Evolutionary conservation across 2,888 invertebrate species (phyloP).

Genomic region (Tholera decimalis): DNA sequence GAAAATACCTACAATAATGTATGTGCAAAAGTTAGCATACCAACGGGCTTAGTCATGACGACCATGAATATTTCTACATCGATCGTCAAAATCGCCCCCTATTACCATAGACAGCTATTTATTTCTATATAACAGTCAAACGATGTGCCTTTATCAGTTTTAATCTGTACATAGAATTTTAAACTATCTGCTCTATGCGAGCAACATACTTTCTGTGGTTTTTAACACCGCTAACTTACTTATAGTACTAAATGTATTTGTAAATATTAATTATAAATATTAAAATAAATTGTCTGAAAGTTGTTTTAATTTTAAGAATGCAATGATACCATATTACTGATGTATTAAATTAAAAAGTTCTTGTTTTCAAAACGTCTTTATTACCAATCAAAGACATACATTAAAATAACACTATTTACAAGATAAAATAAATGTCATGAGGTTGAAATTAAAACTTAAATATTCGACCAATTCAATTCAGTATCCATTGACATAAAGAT

Average conservation of each 20-base stretch:
- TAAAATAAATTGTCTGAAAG: constrained; percentile 48
- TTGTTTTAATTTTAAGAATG: constrained; percentile 23
- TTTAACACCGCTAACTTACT: constrained; percentile 30
- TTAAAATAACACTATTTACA: constrained; percentile 66
- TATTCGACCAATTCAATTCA: constrained; percentile 53
- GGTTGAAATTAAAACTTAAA: constrained; percentile 54
- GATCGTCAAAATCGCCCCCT: constrained; percentile 34
- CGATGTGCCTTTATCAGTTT: constrained; percentile 55
- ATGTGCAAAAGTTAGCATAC: constrained; percentile 69
- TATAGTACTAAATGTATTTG: constrained; percentile 53
- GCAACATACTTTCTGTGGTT: constrained; percentile 40
- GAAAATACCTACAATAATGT: constrained; percentile 71
- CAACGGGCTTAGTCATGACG: constrained; percentile 71
- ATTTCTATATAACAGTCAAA: constrained; percentile 36
- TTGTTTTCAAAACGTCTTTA: constrained; percentile 58
- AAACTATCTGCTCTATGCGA: constrained; percentile 19
- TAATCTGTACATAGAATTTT: constrained; percentile 27
- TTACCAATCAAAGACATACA: constrained; percentile 61
- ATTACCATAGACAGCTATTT: constrained; percentile 56
- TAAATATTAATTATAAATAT: constrained; percentile 66
- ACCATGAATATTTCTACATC: constrained; percentile 23
- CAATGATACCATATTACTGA: not conserved
- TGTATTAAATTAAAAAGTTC: constrained; percentile 17
- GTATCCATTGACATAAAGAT: constrained; percentile 51
- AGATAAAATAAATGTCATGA: constrained; percentile 62